Conservation (phyloP, 2,888 invertebrate species). For the Euzetes globulus region DNA sequence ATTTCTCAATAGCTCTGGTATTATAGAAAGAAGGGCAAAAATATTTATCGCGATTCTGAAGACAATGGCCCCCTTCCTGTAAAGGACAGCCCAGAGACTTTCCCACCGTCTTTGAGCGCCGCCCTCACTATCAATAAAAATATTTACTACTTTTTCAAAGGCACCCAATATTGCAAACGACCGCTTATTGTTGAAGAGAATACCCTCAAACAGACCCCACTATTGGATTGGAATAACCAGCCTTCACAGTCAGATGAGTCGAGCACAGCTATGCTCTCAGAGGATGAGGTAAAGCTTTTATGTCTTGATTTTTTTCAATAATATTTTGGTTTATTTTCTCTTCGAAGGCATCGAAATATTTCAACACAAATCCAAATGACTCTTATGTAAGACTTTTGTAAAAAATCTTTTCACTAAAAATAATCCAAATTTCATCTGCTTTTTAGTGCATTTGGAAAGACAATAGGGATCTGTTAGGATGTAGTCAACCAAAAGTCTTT, state of each 20-base stretch:
- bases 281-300: background rate
- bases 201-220: background rate
- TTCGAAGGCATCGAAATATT: background rate
- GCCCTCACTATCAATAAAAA: background rate
- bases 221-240: background rate
- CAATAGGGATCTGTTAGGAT: conserved; percentile 3
- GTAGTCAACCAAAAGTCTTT: background rate
- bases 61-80: background rate
- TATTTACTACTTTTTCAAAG: conserved; percentile 25
- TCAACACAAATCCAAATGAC: background rate
- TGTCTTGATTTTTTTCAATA: background rate
- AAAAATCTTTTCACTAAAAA: background rate
- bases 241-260: background rate
- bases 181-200: conserved; percentile 9
- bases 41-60: background rate
- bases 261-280: background rate
- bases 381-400: background rate
- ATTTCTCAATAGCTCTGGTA: conserved; percentile 11
- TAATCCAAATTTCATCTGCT: background rate
- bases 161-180: conserved; percentile 5
- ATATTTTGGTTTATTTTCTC: background rate
- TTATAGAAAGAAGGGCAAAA: background rate
- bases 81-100: background rate
- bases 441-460: conserved; percentile 25
- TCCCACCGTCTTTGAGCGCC: background rate